Conservation (phyloP, 2,888 invertebrate genomes). For the Neoaliturus tenellus region DNA sequence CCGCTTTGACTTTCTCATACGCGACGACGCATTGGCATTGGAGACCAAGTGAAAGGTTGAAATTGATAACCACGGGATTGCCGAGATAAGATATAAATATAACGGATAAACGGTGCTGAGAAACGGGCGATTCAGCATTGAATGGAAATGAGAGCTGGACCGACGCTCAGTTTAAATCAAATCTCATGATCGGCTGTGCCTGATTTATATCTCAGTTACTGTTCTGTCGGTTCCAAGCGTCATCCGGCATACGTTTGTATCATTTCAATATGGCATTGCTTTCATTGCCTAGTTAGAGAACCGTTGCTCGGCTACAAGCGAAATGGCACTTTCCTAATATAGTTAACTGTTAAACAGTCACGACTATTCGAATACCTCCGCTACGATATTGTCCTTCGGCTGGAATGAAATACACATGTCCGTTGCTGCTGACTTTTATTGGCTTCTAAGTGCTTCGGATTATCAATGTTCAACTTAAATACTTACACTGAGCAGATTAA, state of each 20-base stretch:
- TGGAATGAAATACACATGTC: too few relatives aligned
- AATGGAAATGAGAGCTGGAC: slow-evolving; percentile 42
- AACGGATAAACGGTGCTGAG: slow-evolving; percentile 35
- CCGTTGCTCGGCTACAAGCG: too few relatives aligned
- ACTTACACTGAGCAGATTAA: too few relatives aligned
- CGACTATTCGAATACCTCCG: too few relatives aligned
- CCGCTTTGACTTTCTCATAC: too few relatives aligned
- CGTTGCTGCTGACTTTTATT: too few relatives aligned
- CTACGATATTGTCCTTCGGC: too few relatives aligned
- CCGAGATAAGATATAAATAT: slow-evolving; percentile 43
- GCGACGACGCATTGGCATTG: background rate
- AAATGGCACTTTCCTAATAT: too few relatives aligned
- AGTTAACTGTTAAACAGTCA: too few relatives aligned
- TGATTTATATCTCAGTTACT: slow-evolving; percentile 34
- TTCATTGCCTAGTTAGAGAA: background rate
- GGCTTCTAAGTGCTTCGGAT: too few relatives aligned
- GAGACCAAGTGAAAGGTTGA: slow-evolving; percentile 2
- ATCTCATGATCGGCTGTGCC: background rate
- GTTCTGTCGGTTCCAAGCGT: background rate
- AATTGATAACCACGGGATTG: slow-evolving; percentile 26
- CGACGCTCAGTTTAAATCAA: slow-evolving; percentile 17
- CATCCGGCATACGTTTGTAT: background rate
- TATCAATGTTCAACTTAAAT: too few relatives aligned
- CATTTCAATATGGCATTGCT: background rate
- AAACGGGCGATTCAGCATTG: slow-evolving; percentile 44